phyloP scores from a whole-genome alignment of 2,888 invertebrate species.

The Disparrhopalites patrizii region DNA sequence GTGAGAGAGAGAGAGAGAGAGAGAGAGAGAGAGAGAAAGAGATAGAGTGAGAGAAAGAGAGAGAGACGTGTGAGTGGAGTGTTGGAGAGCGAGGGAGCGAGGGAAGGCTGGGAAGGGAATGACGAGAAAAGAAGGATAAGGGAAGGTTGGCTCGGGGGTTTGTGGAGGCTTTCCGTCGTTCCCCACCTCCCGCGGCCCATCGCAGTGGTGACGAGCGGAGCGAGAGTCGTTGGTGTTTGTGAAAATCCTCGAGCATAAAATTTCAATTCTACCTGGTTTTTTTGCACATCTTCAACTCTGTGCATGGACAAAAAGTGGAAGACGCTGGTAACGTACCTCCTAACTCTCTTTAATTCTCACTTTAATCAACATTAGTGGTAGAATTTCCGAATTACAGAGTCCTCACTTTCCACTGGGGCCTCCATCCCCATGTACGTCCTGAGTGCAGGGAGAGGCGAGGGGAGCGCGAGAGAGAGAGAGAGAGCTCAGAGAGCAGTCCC shows the following conservation, averaged over 20 bases:
- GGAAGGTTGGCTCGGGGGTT: conserved; percentile 16
- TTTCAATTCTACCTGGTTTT: conserved; percentile 47
- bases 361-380: not conserved
- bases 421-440: too few relatives aligned
- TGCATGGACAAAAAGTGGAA: conserved; percentile 39
- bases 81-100: too few relatives aligned
- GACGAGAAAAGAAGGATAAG: not conserved
- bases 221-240: conserved; percentile 43
- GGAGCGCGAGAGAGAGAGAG: not conserved
- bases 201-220: conserved; percentile 31
- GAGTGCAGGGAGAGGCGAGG: not conserved
- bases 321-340: conserved; percentile 43
- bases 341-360: conserved; percentile 22
- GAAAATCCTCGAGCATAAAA: conserved; percentile 46
- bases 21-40: too few relatives aligned
- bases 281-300: conserved; percentile 39
- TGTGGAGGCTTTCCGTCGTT: not conserved
- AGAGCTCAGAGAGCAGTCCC: not conserved
- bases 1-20: too few relatives aligned
- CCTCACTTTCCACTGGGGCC: not conserved
- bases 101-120: too few relatives aligned
- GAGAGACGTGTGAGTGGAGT: too few relatives aligned
- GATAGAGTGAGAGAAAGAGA: too few relatives aligned
- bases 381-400: not conserved
- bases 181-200: conserved; percentile 16